phyloP scores from a whole-genome alignment of 2,888 invertebrate species.

The Drosophila leonis region DNA sequence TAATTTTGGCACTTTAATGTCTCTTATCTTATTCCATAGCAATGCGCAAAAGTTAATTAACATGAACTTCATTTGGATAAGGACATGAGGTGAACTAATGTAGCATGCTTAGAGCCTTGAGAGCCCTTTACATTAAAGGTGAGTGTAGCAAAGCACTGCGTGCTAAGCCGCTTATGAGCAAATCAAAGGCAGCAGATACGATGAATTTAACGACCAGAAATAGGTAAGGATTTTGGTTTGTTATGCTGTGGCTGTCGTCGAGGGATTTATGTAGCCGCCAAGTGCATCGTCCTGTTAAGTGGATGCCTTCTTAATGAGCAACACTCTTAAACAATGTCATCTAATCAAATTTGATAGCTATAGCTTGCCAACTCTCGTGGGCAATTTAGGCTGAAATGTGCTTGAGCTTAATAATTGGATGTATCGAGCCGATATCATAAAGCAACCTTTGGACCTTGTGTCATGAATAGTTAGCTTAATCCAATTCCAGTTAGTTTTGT shows the following conservation, averaged over 20 bases:
- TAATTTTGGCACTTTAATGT: background rate
- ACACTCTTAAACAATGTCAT: slow-evolving; percentile 13
- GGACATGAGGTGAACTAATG: slow-evolving; percentile 47
- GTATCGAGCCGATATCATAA: background rate
- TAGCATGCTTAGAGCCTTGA: slow-evolving; percentile 15
- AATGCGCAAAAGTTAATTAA: slow-evolving; percentile 65
- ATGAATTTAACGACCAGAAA: slow-evolving; percentile 41
- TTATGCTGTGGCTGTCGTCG: background rate
- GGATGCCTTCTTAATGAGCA: slow-evolving; percentile 21
- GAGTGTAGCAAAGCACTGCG: background rate
- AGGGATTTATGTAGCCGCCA: slow-evolving; percentile 16
- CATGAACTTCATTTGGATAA: slow-evolving; percentile 64
- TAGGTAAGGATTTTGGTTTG: slow-evolving; percentile 11
- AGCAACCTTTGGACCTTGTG: background rate
- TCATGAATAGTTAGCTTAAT: background rate
- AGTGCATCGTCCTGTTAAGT: slow-evolving; percentile 38
- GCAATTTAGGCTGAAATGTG: background rate
- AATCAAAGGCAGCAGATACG: slow-evolving; percentile 43
- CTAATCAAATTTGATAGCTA: background rate
- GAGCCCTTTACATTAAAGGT: slow-evolving; percentile 4
- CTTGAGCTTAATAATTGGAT: background rate
- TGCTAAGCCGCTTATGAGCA: slow-evolving; percentile 57
- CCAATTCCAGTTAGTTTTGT: background rate
- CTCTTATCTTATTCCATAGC: background rate
- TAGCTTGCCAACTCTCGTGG: background rate